phyloP scores from a whole-genome alignment of 2,888 invertebrate genomes.

The Yponomeuta malinellus region DNA sequence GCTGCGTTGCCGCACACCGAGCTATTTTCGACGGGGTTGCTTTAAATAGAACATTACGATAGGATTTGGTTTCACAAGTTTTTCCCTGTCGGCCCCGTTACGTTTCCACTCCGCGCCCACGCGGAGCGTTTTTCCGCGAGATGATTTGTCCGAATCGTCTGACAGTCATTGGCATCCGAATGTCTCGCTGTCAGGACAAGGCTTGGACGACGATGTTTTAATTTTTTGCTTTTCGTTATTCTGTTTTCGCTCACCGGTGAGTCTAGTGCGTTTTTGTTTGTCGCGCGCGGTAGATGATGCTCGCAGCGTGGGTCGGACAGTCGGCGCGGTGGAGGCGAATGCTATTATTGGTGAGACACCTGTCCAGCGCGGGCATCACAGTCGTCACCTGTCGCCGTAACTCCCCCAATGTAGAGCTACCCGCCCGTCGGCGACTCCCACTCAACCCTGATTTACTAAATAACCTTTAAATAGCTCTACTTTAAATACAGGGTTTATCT shows the following conservation, averaged over 20 bases:
- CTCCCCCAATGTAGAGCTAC: conserved; percentile 24
- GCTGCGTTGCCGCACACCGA: conserved; percentile 68
- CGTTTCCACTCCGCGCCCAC: conserved; percentile 59
- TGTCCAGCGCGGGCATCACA: conserved; percentile 27
- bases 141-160: conserved; percentile 36
- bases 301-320: not conserved
- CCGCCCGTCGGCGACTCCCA: not conserved
- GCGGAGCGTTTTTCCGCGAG: conserved; percentile 50
- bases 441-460: conserved; percentile 24
- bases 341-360: conserved; percentile 29
- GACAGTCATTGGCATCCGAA: conserved; percentile 44
- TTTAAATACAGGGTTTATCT: no score
- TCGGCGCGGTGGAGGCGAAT: conserved; percentile 5
- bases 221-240: not conserved
- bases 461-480: not conserved
- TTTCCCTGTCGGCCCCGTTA: conserved; percentile 65
- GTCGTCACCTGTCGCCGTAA: conserved; percentile 31
- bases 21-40: conserved; percentile 73
- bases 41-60: conserved; percentile 75
- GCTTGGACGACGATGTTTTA: not conserved
- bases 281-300: not conserved
- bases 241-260: conserved; percentile 16
- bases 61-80: conserved; percentile 75
- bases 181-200: not conserved
- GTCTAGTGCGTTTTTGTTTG: conserved; percentile 3